These are phyloP conservation scores for Ovis canadensis DNA, from an alignment of 2,113 vertebrate species.

Conservation along the genomic window DNA sequence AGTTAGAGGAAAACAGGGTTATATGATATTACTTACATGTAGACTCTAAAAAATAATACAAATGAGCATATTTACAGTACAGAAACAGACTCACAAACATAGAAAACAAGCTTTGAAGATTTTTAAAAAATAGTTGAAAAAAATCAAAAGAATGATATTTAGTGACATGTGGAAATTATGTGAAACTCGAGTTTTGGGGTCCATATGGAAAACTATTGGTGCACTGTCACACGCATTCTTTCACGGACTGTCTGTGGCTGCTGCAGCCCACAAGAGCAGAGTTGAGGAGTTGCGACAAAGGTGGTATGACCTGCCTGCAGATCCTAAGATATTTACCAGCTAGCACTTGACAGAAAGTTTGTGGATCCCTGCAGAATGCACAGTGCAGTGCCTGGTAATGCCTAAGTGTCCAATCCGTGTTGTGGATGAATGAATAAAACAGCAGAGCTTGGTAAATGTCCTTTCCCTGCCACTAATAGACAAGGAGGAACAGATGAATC, in stretches of 20 bases:
- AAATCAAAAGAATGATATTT: background rate
- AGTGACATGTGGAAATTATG: background rate
- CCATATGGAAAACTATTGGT: background rate
- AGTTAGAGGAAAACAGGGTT: background rate
- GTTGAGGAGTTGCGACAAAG: background rate
- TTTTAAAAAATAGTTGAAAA: background rate
- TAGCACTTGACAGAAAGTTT: background rate
- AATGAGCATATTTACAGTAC: background rate
- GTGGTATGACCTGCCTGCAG: rapidly evolving
- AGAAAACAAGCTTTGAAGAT: background rate
- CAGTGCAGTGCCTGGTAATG: background rate
- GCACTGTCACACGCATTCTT: rapidly evolving
- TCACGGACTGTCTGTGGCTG: rapidly evolving
- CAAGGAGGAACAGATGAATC: background rate
- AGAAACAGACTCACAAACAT: background rate
- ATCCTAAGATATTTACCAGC: background rate
- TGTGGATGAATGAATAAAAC: background rate
- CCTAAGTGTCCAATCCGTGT: rapidly evolving
- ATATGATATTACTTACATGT: background rate
- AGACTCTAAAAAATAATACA: background rate
- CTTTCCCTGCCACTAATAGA: background rate
- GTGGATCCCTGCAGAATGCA: rapidly evolving
- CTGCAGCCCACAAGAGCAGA: rapidly evolving
- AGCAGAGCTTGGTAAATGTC: background rate
- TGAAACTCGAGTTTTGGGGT: background rate